phyloP scores from a whole-genome alignment of 1,140 invertebrate species.

The Pentalonia nigronervosa region DNA sequence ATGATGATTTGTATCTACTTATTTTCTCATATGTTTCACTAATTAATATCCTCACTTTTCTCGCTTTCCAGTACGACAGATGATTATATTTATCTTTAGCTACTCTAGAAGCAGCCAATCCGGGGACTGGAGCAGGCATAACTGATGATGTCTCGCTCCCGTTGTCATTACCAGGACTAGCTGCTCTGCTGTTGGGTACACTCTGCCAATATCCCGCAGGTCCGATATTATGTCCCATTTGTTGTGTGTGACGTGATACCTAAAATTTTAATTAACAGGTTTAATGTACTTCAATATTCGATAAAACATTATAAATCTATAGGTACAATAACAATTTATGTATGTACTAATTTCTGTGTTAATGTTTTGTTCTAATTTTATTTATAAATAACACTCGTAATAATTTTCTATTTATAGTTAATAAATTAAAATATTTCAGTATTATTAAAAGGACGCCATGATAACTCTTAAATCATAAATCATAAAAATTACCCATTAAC shows the following conservation, averaged over 20 bases:
- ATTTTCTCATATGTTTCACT: background rate
- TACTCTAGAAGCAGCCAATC: constrained; percentile 59
- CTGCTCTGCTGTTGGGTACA: constrained; percentile 59
- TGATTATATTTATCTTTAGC: constrained; percentile 71
- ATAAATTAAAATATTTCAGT: background rate
- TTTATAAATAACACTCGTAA: background rate
- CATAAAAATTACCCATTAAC: background rate
- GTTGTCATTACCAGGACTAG: constrained; percentile 61
- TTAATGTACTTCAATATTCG: background rate
- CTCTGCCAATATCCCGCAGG: constrained; percentile 42
- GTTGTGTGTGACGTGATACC: constrained; percentile 44
- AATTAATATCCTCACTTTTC: constrained; percentile 62
- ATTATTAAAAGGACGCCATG: background rate
- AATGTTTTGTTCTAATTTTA: background rate
- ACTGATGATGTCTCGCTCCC: constrained; percentile 61
- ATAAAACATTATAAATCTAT: background rate
- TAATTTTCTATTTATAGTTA: background rate
- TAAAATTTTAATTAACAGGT: background rate
- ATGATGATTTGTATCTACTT: background rate
- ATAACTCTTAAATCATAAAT: background rate
- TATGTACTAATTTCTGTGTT: background rate
- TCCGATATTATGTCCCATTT: constrained; percentile 28
- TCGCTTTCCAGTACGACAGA: constrained; percentile 84
- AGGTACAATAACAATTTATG: background rate
- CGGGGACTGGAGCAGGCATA: constrained; percentile 60